Evolutionary conservation across 2,888 invertebrate species (phyloP).

Genomic region (Spisula solida): DNA sequence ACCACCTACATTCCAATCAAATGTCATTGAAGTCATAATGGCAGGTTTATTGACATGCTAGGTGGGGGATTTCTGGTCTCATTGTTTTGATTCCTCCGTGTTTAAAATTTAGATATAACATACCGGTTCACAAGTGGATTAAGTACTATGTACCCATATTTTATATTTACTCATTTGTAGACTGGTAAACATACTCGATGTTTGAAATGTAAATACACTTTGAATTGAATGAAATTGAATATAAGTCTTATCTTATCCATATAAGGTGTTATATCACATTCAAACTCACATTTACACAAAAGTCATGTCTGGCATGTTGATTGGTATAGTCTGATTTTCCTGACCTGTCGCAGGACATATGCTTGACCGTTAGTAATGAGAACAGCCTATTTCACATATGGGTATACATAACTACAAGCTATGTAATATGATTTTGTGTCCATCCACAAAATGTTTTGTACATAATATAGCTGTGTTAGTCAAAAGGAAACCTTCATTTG

Average conservation of each 20-base stretch:
- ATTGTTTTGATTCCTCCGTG: neutral
- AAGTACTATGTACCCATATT: neutral
- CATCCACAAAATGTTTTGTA: too few relatives aligned
- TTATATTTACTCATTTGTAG: neutral
- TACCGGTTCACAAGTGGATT: neutral
- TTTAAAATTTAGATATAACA: neutral
- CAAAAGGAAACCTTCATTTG: too few relatives aligned
- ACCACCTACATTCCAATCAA: neutral
- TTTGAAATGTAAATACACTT: neutral
- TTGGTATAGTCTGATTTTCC: neutral
- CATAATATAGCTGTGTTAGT: too few relatives aligned
- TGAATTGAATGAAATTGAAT: neutral
- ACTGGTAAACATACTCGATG: neutral
- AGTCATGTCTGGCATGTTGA: neutral
- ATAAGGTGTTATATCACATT: neutral
- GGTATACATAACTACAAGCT: too few relatives aligned
- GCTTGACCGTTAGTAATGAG: too few relatives aligned
- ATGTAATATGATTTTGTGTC: too few relatives aligned
- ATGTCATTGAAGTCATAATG: neutral
- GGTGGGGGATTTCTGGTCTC: neutral
- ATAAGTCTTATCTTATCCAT: neutral
- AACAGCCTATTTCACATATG: too few relatives aligned
- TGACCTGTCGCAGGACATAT: too few relatives aligned
- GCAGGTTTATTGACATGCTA: neutral
- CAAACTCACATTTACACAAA: neutral